Evolutionary conservation across 2,113 vertebrate genomes (phyloP), one percentile per base, ranked within the genome.

Genomic region (Mystacornis crossleyi): DNA sequence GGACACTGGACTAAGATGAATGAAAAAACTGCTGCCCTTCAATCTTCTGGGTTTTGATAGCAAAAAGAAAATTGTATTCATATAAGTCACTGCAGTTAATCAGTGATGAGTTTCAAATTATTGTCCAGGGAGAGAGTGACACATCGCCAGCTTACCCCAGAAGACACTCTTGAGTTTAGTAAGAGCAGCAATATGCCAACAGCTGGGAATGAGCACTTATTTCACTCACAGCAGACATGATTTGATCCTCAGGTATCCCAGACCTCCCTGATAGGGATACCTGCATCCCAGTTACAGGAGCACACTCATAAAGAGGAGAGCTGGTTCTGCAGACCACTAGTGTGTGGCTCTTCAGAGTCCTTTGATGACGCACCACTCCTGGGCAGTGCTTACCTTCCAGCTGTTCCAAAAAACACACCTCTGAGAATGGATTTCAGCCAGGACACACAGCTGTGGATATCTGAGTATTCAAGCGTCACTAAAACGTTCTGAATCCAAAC

Each of bases 341-440:
- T 67, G 61, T 45, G 33, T 69, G 79, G 69, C 69, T 81, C 89
- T 93, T 93, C 95, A 95, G 85, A 89, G 53, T 88, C 50, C 79
- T 83, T 61, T 86, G 45, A 40, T 18, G 77, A 71, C 29, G 62
- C 58, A 48, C 74, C 21, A 74, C 33, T 81, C 55, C 67, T 90
- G 88, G 24, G 60, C 42, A 72, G 28, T 11, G 89, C 42, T 79
- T 62, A 20, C 54, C 72, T 74, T 74, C 75, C 45, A 65, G 34
- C 62, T 95, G 81, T 7, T 90, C 43, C 57, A 31, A 74, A 89
- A 82, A 10, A 3, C 33, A 19, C 18, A 47, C 18, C 33, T 75
- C 34, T 18, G 21, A 47, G 36, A 16, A 42, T 5, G 24, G 65
- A 47, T 36, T 81, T 87, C 73, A 91, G 53, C 61, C 75, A 74